A percentile compares a stretch with the other conserved stretches of the same genome.
Conservation (phyloP, 2,113 vertebrate genomes). For the Ia io region DNA sequence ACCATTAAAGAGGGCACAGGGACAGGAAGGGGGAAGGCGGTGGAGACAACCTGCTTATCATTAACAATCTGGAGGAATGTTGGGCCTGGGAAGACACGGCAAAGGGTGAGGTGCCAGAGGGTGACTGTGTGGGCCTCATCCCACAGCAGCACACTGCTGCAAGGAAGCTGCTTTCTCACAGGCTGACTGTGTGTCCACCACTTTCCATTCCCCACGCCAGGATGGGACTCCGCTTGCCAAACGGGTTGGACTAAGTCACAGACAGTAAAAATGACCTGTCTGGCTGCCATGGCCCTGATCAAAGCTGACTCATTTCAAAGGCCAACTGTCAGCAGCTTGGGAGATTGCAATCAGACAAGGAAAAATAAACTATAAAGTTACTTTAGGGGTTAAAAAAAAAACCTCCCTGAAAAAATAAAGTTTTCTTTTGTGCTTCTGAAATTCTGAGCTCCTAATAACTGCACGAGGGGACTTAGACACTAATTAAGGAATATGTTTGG, state of each 20-base stretch:
- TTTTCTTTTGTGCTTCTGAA: conserved; percentile 53
- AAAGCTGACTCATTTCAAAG: conserved; percentile 73
- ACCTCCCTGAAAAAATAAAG: neutral
- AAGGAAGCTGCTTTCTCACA: neutral
- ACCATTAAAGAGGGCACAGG: neutral
- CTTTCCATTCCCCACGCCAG: neutral
- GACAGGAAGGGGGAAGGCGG: neutral
- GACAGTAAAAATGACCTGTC: conserved; percentile 51
- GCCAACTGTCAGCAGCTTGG: conserved; percentile 25
- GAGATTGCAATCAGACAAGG: conserved; percentile 52
- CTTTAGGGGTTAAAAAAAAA: conserved; percentile 62
- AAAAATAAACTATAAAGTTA: conserved; percentile 60
- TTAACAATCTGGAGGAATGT: neutral
- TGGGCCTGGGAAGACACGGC: neutral
- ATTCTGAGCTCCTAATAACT: neutral
- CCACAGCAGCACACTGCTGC: neutral
- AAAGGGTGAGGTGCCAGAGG: neutral
- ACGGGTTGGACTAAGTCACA: conserved; percentile 44
- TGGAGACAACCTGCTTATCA: neutral
- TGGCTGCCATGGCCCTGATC: conserved; percentile 54
- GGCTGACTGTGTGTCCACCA: neutral
- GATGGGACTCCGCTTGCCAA: neutral
- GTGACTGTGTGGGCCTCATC: neutral
- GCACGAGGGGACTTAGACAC: neutral
- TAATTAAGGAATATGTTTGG: neutral